phyloP scores from a whole-genome alignment of 2,113 vertebrate genomes.

The Hydropotes inermis region DNA sequence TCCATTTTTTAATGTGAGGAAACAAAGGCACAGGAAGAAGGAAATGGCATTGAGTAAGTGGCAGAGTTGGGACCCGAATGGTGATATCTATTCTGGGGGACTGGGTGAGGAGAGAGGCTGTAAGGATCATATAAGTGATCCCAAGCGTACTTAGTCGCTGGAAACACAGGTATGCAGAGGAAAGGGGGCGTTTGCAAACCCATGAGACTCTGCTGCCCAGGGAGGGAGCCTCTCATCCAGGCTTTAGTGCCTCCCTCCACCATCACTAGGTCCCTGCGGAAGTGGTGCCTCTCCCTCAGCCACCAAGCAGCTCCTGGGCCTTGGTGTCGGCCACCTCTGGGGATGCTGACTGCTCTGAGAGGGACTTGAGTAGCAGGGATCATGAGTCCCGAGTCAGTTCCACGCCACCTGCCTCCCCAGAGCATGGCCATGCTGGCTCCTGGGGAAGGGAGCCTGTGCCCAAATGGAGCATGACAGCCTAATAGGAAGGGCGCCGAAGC shows the following conservation, averaged over 20 bases:
- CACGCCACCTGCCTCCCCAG: neutral
- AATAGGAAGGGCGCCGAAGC: neutral
- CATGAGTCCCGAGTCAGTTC: neutral
- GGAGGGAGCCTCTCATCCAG: neutral
- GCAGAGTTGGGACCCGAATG: neutral
- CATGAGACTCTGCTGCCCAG: neutral
- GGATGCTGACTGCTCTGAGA: neutral
- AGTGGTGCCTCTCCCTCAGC: neutral
- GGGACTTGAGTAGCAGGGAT: neutral
- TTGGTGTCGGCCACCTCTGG: neutral
- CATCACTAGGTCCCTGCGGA: neutral
- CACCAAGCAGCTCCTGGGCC: neutral
- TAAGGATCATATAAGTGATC: neutral
- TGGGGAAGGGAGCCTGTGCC: neutral
- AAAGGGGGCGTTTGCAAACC: neutral
- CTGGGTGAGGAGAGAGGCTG: neutral
- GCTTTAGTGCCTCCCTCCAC: neutral
- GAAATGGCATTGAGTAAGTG: neutral
- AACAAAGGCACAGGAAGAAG: neutral
- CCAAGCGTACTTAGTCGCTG: neutral
- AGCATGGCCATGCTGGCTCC: neutral
- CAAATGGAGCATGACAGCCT: constrained; percentile 32
- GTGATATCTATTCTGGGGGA: neutral
- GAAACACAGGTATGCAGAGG: rapidly evolving
- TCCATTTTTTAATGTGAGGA: neutral